Percentiles rank a stretch among this genome's conserved stretches.
These are phyloP conservation scores for Benitochromis conjunctus DNA, from an alignment of 2,113 vertebrate species.

Conservation along the genomic window DNA sequence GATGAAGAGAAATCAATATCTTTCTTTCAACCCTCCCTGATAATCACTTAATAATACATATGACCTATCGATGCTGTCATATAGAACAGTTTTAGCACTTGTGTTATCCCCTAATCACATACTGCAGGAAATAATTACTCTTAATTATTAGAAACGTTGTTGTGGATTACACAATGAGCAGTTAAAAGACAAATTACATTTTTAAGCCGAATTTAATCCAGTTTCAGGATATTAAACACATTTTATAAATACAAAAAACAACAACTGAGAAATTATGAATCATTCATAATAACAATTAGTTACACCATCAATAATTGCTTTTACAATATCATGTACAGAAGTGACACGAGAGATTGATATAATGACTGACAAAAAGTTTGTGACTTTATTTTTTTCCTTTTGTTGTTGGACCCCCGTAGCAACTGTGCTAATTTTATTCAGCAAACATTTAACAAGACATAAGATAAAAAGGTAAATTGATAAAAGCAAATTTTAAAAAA, in stretches of 20 bases:
- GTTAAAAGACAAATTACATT: neutral
- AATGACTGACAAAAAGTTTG: neutral
- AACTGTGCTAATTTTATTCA: neutral
- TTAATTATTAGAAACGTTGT: neutral
- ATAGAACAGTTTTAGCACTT: neutral
- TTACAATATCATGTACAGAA: neutral
- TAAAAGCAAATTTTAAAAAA: neutral
- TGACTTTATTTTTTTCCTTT: neutral
- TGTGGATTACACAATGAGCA: neutral
- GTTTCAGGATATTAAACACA: neutral
- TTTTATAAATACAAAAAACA: neutral
- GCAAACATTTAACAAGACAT: neutral
- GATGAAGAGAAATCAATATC: neutral
- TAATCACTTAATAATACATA: neutral
- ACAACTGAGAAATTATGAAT: neutral
- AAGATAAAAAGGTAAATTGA: neutral
- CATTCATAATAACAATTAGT: neutral
- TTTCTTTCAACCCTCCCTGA: neutral
- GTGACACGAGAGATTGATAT: neutral
- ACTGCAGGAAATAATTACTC: neutral
- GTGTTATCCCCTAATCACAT: neutral
- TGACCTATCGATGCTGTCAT: neutral
- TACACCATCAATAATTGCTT: neutral
- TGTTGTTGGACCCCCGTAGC: neutral
- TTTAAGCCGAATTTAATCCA: neutral